Evolutionary conservation across 2,797 vertebrate species (phyloP), one percentile per base, ranked within the genome.

Genomic region (Synanceia verrucosa): DNA sequence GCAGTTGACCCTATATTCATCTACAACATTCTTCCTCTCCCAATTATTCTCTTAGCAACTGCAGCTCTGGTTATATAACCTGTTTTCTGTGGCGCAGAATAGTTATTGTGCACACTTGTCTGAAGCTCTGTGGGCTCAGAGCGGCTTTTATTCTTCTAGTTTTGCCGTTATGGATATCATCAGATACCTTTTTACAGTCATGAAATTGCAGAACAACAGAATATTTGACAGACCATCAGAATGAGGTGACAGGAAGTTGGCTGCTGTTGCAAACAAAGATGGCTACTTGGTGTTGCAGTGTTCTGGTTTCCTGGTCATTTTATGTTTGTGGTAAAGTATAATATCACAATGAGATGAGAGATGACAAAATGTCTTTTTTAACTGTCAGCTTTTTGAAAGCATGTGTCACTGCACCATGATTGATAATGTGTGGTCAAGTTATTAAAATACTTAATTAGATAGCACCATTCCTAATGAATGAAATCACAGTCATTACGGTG

Each of bases 21-120:
- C 16, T 19, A 18, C 28, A 76, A 66, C 67, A 65, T 72, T 78
- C 67, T 68, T 39, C 36, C 37, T 69, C 61, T 57, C 28, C 69
- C 66, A 81, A 64, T 81, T 81, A 78, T 23, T 77, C 75, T 57
- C 72, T 53, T 50, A 82, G 73, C 65, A 75, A 55, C 66, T 52
- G 56, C 13, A 26, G 61, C 53, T 74, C 56, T 50, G 53, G 63
- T 92, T 92, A 87, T 65, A 59, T 81, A 90, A 92, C 68, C 28
- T 64, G 41, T 85, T 86, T 79, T 85, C 69, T 78, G 66, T 82
- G n/a, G 77, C 37, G 51, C 73, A 10, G 36, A 74, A 71, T 59
- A 70, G 48, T 70, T 73, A 58, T 87, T 85, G 83, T 88, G 76
- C 76, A 23, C 44, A 63, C 34, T 73, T 48, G 80, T 83, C 73